phyloP scores from a whole-genome alignment of 2,888 invertebrate species.

The Ashinkailepas kermadecensis region DNA sequence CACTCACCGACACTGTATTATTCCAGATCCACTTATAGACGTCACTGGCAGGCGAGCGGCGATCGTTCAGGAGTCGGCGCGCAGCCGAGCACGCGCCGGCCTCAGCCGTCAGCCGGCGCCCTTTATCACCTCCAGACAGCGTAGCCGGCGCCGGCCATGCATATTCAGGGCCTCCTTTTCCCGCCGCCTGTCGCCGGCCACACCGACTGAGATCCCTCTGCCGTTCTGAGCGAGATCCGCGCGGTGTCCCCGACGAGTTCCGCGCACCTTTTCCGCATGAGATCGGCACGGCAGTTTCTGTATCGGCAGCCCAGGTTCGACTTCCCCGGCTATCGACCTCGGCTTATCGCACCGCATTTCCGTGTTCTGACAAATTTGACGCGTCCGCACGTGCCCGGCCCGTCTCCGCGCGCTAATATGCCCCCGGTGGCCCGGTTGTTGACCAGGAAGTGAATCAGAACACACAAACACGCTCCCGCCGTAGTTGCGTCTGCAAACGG shows the following conservation, averaged over 20 bases:
- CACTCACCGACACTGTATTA: neutral
- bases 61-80: neutral
- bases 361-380: no score
- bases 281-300: no score
- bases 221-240: neutral
- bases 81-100: neutral
- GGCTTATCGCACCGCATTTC: no score
- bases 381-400: no score
- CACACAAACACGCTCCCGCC: neutral
- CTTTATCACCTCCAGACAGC: neutral
- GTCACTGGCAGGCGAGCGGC: neutral
- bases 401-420: neutral
- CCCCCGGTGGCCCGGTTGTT: neutral
- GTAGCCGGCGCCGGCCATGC: neutral
- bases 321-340: no score
- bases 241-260: no score
- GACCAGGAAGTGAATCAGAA: neutral
- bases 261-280: no score
- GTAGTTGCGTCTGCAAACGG: neutral
- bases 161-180: neutral
- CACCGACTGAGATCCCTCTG: neutral
- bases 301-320: no score
- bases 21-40: neutral
- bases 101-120: neutral
- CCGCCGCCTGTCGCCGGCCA: neutral